Conservation (phyloP, 2,888 invertebrate species). For the Drosophila helvetica region DNA sequence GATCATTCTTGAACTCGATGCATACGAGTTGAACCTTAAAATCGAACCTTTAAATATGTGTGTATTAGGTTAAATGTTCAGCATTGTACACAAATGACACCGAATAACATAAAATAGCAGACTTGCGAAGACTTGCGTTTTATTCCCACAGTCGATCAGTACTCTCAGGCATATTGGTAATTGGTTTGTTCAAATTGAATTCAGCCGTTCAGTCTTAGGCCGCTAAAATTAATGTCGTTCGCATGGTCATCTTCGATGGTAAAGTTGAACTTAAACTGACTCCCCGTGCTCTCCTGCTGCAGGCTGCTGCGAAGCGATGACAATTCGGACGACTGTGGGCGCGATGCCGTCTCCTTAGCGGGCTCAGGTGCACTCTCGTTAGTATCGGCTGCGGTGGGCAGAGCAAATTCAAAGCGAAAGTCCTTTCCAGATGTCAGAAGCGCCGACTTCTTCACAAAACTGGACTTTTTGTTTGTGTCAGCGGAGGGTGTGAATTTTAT, state of each 20-base stretch:
- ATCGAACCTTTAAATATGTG: too few relatives aligned
- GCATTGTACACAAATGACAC: too few relatives aligned
- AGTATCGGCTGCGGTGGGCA: constrained; percentile 46
- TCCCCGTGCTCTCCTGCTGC: constrained; percentile 82
- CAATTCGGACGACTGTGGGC: constrained; percentile 1
- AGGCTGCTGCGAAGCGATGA: constrained; percentile 29
- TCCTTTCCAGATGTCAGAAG: constrained; percentile 85
- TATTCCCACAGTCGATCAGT: not conserved
- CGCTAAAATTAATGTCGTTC: constrained; percentile 66
- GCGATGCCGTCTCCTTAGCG: constrained; percentile 24
- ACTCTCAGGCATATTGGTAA: not conserved
- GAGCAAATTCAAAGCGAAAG: constrained; percentile 86
- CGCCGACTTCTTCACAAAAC: constrained; percentile 88
- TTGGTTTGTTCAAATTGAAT: not conserved
- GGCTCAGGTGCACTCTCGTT: constrained; percentile 8
- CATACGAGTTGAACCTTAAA: too few relatives aligned
- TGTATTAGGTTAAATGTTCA: too few relatives aligned
- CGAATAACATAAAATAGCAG: too few relatives aligned
- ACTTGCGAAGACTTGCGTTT: not conserved
- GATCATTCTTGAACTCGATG: too few relatives aligned
- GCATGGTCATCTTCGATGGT: constrained; percentile 66
- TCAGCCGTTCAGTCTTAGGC: constrained; percentile 59
- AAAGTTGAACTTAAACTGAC: constrained; percentile 89
- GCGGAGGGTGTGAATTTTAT: constrained; percentile 85
- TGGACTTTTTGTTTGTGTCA: constrained; percentile 86